Evolutionary conservation across 2,797 vertebrate genomes (phyloP).

Genomic region (Lagodon rhomboides): DNA sequence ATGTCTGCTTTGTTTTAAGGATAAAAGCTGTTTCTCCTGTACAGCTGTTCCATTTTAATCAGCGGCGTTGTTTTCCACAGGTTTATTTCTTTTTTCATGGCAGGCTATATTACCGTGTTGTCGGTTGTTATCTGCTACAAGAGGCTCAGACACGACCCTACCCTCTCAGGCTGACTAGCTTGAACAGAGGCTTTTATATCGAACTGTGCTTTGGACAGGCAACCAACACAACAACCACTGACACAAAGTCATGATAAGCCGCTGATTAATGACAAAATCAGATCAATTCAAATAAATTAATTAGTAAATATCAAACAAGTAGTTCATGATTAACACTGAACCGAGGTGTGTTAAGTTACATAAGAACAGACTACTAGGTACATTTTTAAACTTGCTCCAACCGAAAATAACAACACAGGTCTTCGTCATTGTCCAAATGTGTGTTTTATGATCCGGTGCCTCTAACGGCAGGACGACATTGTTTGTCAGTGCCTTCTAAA

Average conservation of each 20-base stretch:
- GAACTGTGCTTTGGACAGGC: background rate
- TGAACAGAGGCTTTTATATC: background rate
- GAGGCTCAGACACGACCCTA: background rate
- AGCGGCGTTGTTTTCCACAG: background rate
- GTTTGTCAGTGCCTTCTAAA: too few species aligned
- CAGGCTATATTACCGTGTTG: background rate
- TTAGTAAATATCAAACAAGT: background rate
- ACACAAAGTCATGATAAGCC: background rate
- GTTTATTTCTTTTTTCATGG: background rate
- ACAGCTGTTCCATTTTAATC: slow-evolving; percentile 29
- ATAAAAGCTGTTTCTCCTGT: slow-evolving; percentile 6
- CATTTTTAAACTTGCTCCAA: background rate
- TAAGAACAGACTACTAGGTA: background rate
- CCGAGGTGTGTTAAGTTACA: background rate
- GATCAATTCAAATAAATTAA: too few species aligned
- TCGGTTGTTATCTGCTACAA: background rate
- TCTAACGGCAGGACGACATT: background rate
- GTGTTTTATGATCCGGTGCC: background rate
- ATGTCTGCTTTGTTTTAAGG: slow-evolving; percentile 48
- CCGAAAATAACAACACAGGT: background rate
- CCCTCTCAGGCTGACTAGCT: background rate
- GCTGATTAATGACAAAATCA: background rate
- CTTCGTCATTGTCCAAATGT: too few species aligned
- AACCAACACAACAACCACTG: too few species aligned
- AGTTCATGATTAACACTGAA: background rate